These are phyloP conservation scores for Peucedramus taeniatus DNA, from an alignment of 2,113 vertebrate genomes.

Conservation along the genomic window DNA sequence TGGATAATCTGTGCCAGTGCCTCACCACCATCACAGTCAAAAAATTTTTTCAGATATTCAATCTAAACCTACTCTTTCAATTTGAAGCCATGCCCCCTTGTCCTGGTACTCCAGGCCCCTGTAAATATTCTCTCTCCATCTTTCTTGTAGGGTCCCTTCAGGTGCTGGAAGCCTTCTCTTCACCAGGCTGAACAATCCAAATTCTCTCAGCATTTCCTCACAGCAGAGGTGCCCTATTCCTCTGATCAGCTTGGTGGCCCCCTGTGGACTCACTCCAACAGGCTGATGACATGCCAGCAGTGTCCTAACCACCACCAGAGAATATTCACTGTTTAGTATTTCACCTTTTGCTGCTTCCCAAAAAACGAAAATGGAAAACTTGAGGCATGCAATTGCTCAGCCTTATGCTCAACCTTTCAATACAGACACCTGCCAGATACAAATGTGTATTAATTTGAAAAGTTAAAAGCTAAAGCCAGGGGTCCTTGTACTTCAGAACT, in stretches of 20 bases:
- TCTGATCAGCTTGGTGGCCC: neutral
- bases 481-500: neutral
- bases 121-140: neutral
- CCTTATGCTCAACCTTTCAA: neutral
- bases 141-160: neutral
- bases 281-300: neutral
- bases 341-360: neutral
- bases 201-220: neutral
- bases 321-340: neutral
- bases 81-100: neutral
- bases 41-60: neutral
- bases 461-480: neutral
- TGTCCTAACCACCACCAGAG: neutral
- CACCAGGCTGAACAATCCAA: neutral
- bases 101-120: neutral
- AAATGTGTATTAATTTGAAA: neutral
- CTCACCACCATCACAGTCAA: neutral
- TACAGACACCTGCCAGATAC: neutral
- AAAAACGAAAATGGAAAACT: neutral
- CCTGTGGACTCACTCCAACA: neutral
- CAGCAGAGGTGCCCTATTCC: neutral
- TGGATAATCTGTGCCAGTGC: neutral
- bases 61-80: neutral
- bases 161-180: neutral
- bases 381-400: neutral